phyloP scores from a whole-genome alignment of 2,888 invertebrate species.

The Hydraecia micacea region DNA sequence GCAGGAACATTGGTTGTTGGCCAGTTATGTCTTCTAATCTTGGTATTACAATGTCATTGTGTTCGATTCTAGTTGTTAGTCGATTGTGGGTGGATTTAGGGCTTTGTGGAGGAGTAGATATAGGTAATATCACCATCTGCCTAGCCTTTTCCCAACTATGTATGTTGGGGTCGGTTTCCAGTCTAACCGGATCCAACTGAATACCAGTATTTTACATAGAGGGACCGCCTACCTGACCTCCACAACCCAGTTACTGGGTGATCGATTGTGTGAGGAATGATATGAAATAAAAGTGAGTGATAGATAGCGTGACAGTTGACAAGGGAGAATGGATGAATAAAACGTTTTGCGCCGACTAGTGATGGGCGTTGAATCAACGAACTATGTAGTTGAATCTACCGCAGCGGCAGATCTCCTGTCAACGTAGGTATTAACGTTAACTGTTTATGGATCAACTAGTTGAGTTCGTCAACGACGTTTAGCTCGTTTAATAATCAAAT shows the following conservation, averaged over 20 bases:
- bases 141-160: not conserved
- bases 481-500: no score
- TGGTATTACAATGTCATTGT: constrained; percentile 17
- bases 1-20: not conserved
- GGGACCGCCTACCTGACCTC: not conserved
- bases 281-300: not conserved
- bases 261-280: not conserved
- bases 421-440: no score
- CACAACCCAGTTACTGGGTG: not conserved
- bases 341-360: not conserved
- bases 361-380: no score
- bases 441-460: no score
- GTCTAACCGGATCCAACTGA: not conserved
- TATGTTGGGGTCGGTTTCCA: not conserved
- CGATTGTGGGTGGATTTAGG: not conserved
- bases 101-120: not conserved
- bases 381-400: no score
- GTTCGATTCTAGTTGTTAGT: constrained; percentile 2
- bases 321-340: not conserved
- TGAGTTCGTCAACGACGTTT: no score
- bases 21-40: constrained; percentile 23
- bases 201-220: not conserved
- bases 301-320: not conserved
- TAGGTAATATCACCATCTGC: not conserved
- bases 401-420: no score